Percentiles rank a stretch among this genome's conserved stretches.
Evolutionary conservation across 2,797 vertebrate genomes (phyloP).

Genomic region (Premnoplex brunnescens): DNA sequence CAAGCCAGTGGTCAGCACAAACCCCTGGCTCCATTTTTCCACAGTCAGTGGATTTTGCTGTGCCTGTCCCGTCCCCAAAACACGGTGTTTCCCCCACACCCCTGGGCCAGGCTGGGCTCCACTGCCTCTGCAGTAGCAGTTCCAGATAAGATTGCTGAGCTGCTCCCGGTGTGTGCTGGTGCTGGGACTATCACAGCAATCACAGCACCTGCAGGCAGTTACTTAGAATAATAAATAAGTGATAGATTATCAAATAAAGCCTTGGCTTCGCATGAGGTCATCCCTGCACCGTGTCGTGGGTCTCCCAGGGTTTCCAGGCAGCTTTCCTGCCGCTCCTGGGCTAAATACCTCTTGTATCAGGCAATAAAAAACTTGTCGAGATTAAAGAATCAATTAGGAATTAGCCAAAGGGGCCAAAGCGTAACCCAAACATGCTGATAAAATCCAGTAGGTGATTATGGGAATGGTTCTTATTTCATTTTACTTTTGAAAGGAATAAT

Average conservation of each 20-base stretch:
- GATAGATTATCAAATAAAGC: slow-evolving; percentile 49
- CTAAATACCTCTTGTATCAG: slow-evolving; percentile 57
- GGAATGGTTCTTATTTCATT: slow-evolving; percentile 35
- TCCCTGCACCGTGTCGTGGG: not conserved
- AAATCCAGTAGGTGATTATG: slow-evolving; percentile 57
- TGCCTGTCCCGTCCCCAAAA: not conserved
- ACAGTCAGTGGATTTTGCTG: rapidly evolving
- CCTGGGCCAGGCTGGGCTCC: not conserved
- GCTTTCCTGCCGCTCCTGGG: not conserved
- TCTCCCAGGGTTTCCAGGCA: not conserved
- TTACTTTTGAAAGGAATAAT: slow-evolving; percentile 8
- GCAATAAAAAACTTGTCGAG: slow-evolving; percentile 57
- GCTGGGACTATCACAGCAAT: not conserved
- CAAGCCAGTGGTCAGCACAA: rapidly evolving
- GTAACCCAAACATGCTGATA: slow-evolving; percentile 65
- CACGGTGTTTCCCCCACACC: rapidly evolving
- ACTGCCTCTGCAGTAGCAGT: not conserved
- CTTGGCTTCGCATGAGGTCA: slow-evolving; percentile 40
- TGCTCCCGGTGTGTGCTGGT: not conserved
- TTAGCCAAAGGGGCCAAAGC: slow-evolving; percentile 52
- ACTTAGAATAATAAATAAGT: slow-evolving; percentile 63
- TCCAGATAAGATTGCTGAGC: not conserved
- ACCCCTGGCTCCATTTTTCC: not conserved
- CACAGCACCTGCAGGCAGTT: slow-evolving; percentile 60
- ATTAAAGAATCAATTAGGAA: slow-evolving; percentile 70